Evolutionary conservation across 2,113 vertebrate genomes (phyloP).

Genomic region (Maccullochella peelii): DNA sequence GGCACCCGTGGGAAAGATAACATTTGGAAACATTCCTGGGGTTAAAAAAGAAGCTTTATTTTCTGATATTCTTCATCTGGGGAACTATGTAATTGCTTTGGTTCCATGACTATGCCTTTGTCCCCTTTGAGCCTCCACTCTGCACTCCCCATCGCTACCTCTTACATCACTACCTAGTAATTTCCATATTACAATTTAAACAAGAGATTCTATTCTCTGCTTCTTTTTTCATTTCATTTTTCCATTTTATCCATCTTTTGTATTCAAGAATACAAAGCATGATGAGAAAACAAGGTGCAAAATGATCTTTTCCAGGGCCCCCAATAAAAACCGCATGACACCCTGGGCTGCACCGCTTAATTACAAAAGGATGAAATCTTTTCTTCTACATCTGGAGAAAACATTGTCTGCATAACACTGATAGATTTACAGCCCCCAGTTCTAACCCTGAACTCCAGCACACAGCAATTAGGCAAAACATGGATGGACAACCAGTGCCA

Average conservation of each 20-base stretch:
- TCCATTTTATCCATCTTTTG: slow-evolving; percentile 72
- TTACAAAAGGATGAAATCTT: slow-evolving; percentile 89
- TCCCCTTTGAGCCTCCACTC: slow-evolving; percentile 63
- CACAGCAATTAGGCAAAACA: slow-evolving; percentile 84
- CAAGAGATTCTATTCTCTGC: slow-evolving; percentile 63
- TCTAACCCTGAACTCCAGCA: slow-evolving; percentile 77
- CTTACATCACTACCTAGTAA: slow-evolving; percentile 74
- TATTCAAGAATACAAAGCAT: slow-evolving; percentile 77
- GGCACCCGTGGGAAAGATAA: slow-evolving; percentile 66
- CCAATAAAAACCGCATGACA: slow-evolving; percentile 88
- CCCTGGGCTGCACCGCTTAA: slow-evolving; percentile 85
- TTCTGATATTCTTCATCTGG: slow-evolving; percentile 59
- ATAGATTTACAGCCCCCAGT: slow-evolving; percentile 87
- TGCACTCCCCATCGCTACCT: slow-evolving; percentile 46
- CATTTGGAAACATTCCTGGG: slow-evolving; percentile 71
- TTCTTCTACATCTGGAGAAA: slow-evolving; percentile 88
- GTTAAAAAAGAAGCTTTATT: slow-evolving; percentile 62
- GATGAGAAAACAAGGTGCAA: slow-evolving; percentile 90
- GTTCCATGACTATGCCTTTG: slow-evolving; percentile 64
- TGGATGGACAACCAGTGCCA: slow-evolving; percentile 71
- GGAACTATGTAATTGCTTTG: slow-evolving; percentile 66
- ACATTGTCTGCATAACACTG: slow-evolving; percentile 83
- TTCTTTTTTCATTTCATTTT: slow-evolving; percentile 62
- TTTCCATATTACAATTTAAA: slow-evolving; percentile 78
- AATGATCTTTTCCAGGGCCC: slow-evolving; percentile 86